Base-by-base conservation (phyloP, 2,888 invertebrate species). In the Tenthredo livida region DNA sequence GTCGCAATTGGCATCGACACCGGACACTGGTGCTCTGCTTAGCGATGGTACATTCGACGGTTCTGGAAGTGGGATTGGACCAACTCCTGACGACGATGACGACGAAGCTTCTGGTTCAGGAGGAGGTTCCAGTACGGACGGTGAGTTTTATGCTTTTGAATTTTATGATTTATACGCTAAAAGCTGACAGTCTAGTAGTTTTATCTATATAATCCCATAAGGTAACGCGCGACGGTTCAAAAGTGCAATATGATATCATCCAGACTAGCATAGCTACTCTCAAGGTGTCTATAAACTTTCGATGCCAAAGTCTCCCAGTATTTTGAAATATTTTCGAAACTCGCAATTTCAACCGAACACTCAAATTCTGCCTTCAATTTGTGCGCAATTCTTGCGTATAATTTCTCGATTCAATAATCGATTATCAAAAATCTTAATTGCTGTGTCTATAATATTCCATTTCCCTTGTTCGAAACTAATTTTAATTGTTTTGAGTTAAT, bases 21-120 rank as follows among this genome's bases (percentile, higher is more conserved):
- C 92, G 21, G 93, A 93, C 85, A 90, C 89, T 82, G 90, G 91
- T 72, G 91, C 87, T 50, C 87, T 92, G 84, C 90, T 92, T 50
- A 91, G 91, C 50, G 93, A 93, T 88, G 92, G 92, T 85, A 91
- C 92, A 6, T 87, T 91, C 72, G 93, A 93, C 61, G 93, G 93
- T 54, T 93, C 93, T 43, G 93, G 93, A 85, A 93, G 93, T 85
- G 93, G 93, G 7, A 91, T 21, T 33, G 78, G 78, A 47, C 33
- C 84, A n/a, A 47, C 21, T 25, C 47, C 82, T 40, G 70, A 65
- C n/a, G 83, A 70, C 40, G 58, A 47, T 5, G 84, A 84, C 3
- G 84, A 84, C 12, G 84, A 90, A 37, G 91, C 89, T 15, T 92
- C 91, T 77, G 91, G 91, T 43, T 92, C 92, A n/a, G 92, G 92